These are phyloP conservation scores for Phaedon cochleariae DNA, from an alignment of 2,888 invertebrate species.

Conservation along the genomic window DNA sequence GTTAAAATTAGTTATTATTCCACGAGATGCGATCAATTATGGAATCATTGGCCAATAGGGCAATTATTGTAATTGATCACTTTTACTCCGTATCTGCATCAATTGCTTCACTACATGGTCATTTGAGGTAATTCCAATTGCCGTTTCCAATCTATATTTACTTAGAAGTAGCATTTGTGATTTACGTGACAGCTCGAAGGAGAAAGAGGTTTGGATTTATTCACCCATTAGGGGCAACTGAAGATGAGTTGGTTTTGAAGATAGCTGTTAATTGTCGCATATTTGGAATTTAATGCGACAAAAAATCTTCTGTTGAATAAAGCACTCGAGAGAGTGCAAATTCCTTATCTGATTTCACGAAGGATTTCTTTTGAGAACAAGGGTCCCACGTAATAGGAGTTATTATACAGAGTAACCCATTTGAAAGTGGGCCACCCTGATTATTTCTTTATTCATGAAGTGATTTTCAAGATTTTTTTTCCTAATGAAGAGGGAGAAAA, in stretches of 20 bases:
- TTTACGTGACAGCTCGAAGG: conserved; percentile 31
- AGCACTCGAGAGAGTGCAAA: background rate
- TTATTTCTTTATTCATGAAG: too few relatives aligned
- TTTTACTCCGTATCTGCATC: conserved; percentile 43
- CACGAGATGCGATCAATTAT: conserved; percentile 36
- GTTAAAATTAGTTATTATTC: conserved; percentile 41
- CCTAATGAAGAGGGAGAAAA: too few relatives aligned
- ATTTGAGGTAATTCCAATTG: conserved; percentile 27
- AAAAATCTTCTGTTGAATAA: background rate
- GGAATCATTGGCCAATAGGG: conserved; percentile 39
- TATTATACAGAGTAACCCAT: too few relatives aligned
- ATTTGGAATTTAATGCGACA: background rate
- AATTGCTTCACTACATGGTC: conserved; percentile 35
- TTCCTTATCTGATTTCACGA: background rate
- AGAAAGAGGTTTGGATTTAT: conserved; percentile 29
- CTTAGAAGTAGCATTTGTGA: conserved; percentile 24
- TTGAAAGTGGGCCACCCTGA: too few relatives aligned
- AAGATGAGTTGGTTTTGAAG: conserved; percentile 6
- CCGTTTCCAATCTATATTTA: conserved; percentile 34
- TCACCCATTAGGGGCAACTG: conserved; percentile 26
- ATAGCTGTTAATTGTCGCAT: background rate
- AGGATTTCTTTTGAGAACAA: background rate
- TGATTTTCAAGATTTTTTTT: background rate
- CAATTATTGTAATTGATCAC: conserved; percentile 45
- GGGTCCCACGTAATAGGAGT: background rate